A percentile compares a stretch with the other conserved stretches of the same genome.
Evolutionary conservation across 2,888 invertebrate genomes (phyloP).

Genomic region (Galeopsomyia nigrocyanea): DNA sequence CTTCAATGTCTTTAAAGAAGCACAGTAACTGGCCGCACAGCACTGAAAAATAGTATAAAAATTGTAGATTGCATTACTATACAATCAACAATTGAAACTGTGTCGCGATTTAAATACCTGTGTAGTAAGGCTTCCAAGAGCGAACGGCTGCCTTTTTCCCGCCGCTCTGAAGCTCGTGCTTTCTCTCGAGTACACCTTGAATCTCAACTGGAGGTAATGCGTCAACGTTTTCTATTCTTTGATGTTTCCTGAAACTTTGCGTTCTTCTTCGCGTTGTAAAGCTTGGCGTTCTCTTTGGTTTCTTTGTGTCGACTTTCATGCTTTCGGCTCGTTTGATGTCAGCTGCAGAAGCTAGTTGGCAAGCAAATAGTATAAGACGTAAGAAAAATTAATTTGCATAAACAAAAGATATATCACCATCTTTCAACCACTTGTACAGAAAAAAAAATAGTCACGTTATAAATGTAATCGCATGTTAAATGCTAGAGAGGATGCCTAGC

Average conservation of each 20-base stretch:
- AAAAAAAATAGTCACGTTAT: slow-evolving; percentile 18
- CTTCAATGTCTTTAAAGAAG: slow-evolving; percentile 96
- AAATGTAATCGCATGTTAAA: too few species aligned
- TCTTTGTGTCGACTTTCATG: slow-evolving; percentile 86
- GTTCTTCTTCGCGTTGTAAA: slow-evolving; percentile 93
- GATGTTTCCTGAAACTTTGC: slow-evolving; percentile 86
- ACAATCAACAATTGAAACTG: too few species aligned
- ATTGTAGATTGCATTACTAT: too few species aligned
- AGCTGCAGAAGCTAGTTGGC: slow-evolving; percentile 58
- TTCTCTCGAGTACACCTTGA: slow-evolving; percentile 91
- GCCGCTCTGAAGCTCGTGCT: slow-evolving; percentile 93
- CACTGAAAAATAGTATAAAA: slow-evolving; percentile 70
- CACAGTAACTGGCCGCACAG: slow-evolving; percentile 96
- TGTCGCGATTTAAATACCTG: slow-evolving; percentile 65
- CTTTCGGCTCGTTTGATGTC: slow-evolving; percentile 88
- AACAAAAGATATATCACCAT: slow-evolving; percentile 13
- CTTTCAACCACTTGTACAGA: slow-evolving; percentile 24
- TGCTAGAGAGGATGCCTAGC: too few species aligned
- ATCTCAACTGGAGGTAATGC: slow-evolving; percentile 92
- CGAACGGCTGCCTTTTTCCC: slow-evolving; percentile 95
- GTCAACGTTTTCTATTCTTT: slow-evolving; percentile 72
- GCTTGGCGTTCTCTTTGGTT: slow-evolving; percentile 91
- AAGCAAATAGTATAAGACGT: slow-evolving; percentile 1
- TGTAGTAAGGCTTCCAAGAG: slow-evolving; percentile 95
- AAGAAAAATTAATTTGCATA: too few species aligned